phyloP scores from a whole-genome alignment of 2,888 invertebrate genomes.

The Pemphredon lugubris region DNA sequence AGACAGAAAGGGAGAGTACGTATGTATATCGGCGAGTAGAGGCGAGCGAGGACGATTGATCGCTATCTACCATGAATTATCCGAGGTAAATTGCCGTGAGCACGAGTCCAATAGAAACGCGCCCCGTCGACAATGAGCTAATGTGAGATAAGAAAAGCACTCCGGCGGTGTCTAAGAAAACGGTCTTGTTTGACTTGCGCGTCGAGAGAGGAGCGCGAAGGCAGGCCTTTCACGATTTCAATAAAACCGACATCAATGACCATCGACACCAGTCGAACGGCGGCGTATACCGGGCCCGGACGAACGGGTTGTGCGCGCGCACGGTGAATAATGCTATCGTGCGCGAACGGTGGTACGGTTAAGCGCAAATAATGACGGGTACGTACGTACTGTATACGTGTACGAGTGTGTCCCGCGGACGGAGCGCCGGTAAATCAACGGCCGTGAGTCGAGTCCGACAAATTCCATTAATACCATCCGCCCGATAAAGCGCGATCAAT shows the following conservation, averaged over 20 bases:
- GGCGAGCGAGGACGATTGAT: constrained; percentile 19
- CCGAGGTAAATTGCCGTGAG: constrained; percentile 47
- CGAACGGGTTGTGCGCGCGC: not conserved
- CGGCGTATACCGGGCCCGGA: no score
- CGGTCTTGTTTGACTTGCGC: constrained; percentile 43
- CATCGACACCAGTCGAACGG: constrained; percentile 24
- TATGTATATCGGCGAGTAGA: no score
- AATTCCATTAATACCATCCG: no score
- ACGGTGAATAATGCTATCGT: not conserved
- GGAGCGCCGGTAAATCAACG: no score
- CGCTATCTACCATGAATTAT: constrained; percentile 44
- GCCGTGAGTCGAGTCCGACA: no score
- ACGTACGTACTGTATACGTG: no score
- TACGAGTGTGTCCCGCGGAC: no score
- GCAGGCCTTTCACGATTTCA: constrained; percentile 35
- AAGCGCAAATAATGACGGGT: no score
- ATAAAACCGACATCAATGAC: constrained; percentile 46
- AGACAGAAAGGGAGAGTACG: not conserved
- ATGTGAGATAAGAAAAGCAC: constrained; percentile 42
- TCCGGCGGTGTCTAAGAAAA: constrained; percentile 34
- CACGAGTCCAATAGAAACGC: constrained; percentile 27
- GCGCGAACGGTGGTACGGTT: no score
- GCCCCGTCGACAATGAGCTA: constrained; percentile 35
- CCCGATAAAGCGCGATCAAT: no score
- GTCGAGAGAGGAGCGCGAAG: constrained; percentile 24